Conservation (phyloP, 2,888 invertebrate species). For the Arge pagana region DNA sequence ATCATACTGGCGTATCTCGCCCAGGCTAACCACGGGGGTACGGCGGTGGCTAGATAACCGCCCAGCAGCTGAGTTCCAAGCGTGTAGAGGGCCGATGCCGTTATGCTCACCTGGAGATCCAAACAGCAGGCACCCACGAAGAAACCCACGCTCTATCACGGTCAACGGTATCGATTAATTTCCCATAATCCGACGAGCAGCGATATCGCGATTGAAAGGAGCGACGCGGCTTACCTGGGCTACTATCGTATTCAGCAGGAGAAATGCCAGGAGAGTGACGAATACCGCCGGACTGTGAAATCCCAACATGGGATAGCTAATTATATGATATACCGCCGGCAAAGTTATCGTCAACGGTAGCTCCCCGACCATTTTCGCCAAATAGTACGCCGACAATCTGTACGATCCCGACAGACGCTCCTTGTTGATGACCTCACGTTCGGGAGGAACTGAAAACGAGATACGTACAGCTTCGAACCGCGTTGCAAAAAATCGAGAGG, state of each 20-base stretch:
- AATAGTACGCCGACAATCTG: constrained; percentile 77
- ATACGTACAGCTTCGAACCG: no score
- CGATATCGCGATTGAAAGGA: background rate
- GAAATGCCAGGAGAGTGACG: constrained; percentile 69
- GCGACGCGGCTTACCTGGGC: constrained; percentile 63
- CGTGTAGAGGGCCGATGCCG: constrained; percentile 76
- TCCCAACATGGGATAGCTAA: constrained; percentile 78
- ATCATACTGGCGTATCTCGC: constrained; percentile 77
- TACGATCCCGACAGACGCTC: constrained; percentile 80
- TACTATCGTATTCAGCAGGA: constrained; percentile 73
- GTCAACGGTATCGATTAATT: background rate
- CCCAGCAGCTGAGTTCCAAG: constrained; percentile 78
- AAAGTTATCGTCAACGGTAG: constrained; percentile 74
- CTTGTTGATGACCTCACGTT: constrained; percentile 79
- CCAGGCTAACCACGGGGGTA: constrained; percentile 76
- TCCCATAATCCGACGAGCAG: background rate
- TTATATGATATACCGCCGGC: constrained; percentile 76
- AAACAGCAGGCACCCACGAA: constrained; percentile 78
- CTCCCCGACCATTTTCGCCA: constrained; percentile 83
- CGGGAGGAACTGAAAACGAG: constrained; percentile 70
- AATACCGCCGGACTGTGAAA: constrained; percentile 69
- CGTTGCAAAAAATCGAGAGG: no score
- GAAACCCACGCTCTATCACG: constrained; percentile 71
- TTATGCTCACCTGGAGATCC: constrained; percentile 79
- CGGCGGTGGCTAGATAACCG: constrained; percentile 72